Evolutionary conservation across 2,888 invertebrate genomes (phyloP).

Genomic region (Drosophila anomalata): DNA sequence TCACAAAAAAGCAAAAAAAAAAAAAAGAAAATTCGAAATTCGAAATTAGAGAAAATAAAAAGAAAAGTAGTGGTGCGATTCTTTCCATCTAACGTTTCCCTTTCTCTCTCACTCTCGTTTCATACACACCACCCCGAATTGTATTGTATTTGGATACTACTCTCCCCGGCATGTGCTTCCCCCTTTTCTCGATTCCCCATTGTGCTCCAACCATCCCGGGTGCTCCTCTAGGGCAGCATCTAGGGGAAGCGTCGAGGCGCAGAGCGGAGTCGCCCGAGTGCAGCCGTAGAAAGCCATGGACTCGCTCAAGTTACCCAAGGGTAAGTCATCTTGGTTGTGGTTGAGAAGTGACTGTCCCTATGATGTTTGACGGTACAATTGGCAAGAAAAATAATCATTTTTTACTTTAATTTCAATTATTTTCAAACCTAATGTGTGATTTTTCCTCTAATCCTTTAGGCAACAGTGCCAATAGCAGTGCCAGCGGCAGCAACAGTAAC

Average conservation of each 20-base stretch:
- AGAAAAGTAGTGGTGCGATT: conserved; percentile 21
- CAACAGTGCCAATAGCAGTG: conserved; percentile 64
- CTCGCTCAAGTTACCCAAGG: conserved; percentile 83
- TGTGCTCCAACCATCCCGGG: conserved; percentile 37
- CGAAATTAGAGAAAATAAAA: conserved; percentile 1
- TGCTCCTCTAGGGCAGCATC: conserved; percentile 41
- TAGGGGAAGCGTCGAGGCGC: conserved; percentile 38
- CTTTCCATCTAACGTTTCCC: conserved; percentile 13
- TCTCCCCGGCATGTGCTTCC: not conserved
- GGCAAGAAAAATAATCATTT: not conserved
- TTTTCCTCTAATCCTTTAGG: conserved; percentile 25
- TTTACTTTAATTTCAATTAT: not conserved
- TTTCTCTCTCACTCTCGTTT: conserved; percentile 49
- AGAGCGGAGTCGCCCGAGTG: conserved; percentile 61
- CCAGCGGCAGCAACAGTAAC: conserved; percentile 75
- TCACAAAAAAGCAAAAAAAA: not conserved
- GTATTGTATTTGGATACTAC: conserved; percentile 68
- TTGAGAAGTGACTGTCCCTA: not conserved
- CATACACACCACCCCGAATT: conserved; percentile 60
- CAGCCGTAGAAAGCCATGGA: conserved; percentile 79
- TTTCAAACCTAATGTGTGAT: not conserved
- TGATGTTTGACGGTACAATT: conserved; percentile 1
- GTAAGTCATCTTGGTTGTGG: conserved; percentile 55
- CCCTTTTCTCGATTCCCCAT: conserved; percentile 5
- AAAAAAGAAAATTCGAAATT: not conserved